Evolutionary conservation across 2,888 invertebrate genomes (phyloP).

Genomic region (Drosophila barbarae): DNA sequence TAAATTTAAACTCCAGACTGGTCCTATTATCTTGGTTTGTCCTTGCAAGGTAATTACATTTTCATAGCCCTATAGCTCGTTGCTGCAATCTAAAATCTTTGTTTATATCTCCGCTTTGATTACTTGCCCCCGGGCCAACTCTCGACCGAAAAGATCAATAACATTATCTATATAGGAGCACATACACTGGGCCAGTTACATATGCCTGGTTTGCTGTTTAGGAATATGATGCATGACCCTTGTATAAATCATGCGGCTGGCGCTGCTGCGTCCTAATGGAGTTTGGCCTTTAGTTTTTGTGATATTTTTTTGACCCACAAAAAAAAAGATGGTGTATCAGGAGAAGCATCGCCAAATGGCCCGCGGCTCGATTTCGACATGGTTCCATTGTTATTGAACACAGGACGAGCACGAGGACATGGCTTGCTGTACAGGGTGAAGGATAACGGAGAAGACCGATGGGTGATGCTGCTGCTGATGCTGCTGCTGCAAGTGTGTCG

Average conservation of each 20-base stretch:
- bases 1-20: too few relatives aligned
- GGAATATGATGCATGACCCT: slow-evolving; percentile 55
- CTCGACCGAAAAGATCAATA: slow-evolving; percentile 24
- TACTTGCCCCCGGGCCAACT: slow-evolving; percentile 4
- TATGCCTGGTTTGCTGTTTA: slow-evolving; percentile 17
- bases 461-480: not conserved
- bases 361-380: slow-evolving; percentile 58
- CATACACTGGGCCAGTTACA: slow-evolving; percentile 1
- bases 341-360: slow-evolving; percentile 45
- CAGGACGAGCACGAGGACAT: slow-evolving; percentile 14
- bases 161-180: slow-evolving; percentile 9
- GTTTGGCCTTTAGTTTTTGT: slow-evolving; percentile 58
- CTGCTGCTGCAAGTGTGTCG: slow-evolving; percentile 29
- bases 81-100: slow-evolving; percentile 8
- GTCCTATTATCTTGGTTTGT: not conserved
- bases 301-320: slow-evolving; percentile 48
- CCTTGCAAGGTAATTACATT: slow-evolving; percentile 9
- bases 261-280: slow-evolving; percentile 54
- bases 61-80: not conserved
- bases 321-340: slow-evolving; percentile 26
- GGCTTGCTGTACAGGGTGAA: not conserved
- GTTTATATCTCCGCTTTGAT: slow-evolving; percentile 10
- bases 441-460: slow-evolving; percentile 23
- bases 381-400: slow-evolving; percentile 51
- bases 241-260: slow-evolving; percentile 62